Evolutionary conservation across 2,113 vertebrate genomes (phyloP).

Genomic region (Corythornis vintsioides): DNA sequence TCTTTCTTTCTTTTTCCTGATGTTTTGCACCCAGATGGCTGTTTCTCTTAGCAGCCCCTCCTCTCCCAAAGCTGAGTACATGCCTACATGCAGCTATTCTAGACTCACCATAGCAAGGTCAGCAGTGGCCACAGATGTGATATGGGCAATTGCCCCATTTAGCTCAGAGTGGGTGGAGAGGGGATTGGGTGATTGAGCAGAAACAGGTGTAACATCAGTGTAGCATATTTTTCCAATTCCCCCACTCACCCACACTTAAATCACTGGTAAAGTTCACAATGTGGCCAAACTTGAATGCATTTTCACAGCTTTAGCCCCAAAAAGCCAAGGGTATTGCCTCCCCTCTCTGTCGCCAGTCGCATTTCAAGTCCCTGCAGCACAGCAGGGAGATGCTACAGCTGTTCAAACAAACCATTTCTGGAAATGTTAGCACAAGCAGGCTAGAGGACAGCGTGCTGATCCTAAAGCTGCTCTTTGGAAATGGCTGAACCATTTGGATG

Average conservation of each 20-base stretch:
- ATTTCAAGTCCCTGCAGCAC: neutral
- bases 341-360: neutral
- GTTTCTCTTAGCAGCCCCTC: neutral
- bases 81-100: neutral
- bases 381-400: constrained; percentile 44
- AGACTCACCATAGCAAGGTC: neutral
- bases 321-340: neutral
- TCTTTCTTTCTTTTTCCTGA: neutral
- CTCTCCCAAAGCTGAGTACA: neutral
- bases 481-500: neutral
- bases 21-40: neutral
- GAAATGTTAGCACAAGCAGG: constrained; percentile 11
- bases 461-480: neutral
- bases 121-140: neutral
- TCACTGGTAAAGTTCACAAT: neutral
- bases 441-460: neutral
- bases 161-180: neutral
- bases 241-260: neutral
- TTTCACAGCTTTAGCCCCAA: neutral
- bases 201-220: neutral
- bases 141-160: neutral
- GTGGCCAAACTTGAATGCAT: neutral
- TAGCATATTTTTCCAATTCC: neutral
- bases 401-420: constrained; percentile 51
- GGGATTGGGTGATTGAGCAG: neutral